A percentile compares a stretch with the other conserved stretches of the same genome.
Conservation (phyloP, 2,888 invertebrate genomes). For the Anthrax anthrax region DNA sequence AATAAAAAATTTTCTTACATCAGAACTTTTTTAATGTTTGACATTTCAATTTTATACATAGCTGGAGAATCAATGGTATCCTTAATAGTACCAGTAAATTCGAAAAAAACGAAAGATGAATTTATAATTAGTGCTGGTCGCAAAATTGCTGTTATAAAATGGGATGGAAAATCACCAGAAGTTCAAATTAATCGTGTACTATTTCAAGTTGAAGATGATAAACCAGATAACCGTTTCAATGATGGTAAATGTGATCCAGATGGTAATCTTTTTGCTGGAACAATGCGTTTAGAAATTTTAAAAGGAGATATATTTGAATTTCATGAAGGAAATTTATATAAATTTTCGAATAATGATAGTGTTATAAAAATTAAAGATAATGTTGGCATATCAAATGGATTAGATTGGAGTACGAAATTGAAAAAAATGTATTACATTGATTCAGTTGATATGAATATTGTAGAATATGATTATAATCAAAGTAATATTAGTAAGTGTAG, state of each 20-base stretch:
- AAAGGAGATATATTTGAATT: slow-evolving; percentile 22
- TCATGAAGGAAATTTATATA: slow-evolving; percentile 29
- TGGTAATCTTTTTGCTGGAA: slow-evolving; percentile 60
- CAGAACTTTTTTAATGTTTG: not conserved
- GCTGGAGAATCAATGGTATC: slow-evolving; percentile 33
- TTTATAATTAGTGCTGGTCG: slow-evolving; percentile 50
- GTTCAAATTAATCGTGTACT: slow-evolving; percentile 37
- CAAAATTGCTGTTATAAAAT: slow-evolving; percentile 43
- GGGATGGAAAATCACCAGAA: slow-evolving; percentile 44
- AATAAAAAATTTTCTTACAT: too few species aligned
- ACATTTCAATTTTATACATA: slow-evolving; percentile 16
- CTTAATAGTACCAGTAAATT: slow-evolving; percentile 52
- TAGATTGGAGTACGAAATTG: slow-evolving; percentile 55
- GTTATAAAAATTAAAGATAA: slow-evolving; percentile 16
- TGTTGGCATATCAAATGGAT: slow-evolving; percentile 59
- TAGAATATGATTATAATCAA: slow-evolving; percentile 57
- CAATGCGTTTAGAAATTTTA: slow-evolving; percentile 25
- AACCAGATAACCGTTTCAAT: slow-evolving; percentile 48
- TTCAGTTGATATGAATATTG: slow-evolving; percentile 48
- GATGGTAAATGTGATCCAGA: slow-evolving; percentile 64
- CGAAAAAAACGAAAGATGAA: slow-evolving; percentile 40
- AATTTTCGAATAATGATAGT: slow-evolving; percentile 22
- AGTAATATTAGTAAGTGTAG: slow-evolving; percentile 33
- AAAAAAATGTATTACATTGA: slow-evolving; percentile 63
- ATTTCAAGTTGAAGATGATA: slow-evolving; percentile 44